Conservation (phyloP, 1,140 invertebrate species). For the Eueides isabella region DNA sequence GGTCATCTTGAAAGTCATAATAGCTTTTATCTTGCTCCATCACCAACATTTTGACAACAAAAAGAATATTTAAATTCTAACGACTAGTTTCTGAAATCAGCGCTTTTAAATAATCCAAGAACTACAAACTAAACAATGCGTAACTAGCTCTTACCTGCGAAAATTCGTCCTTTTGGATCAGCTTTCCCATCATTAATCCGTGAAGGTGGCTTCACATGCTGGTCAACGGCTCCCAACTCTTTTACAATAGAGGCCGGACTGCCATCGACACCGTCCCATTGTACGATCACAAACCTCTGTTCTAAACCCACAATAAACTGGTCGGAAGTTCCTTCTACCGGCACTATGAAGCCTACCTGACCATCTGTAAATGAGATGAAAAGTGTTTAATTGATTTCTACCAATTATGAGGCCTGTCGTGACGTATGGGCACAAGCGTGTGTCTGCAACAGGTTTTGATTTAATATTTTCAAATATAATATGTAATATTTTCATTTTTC, state of each 20-base stretch:
- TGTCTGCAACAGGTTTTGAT: too few species aligned
- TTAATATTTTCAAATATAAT: too few species aligned
- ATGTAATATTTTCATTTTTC: too few species aligned
- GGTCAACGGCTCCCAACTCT: slow-evolving; percentile 85
- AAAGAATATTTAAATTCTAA: too few species aligned
- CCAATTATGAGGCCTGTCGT: too few species aligned
- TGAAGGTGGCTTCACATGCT: slow-evolving; percentile 77
- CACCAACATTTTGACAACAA: too few species aligned
- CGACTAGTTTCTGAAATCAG: too few species aligned
- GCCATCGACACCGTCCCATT: slow-evolving; percentile 85
- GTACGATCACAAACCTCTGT: slow-evolving; percentile 84
- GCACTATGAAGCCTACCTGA: slow-evolving; percentile 85
- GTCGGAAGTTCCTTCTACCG: slow-evolving; percentile 84
- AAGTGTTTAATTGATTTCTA: background rate
- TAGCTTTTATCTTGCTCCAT: too few species aligned
- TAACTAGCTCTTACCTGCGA: slow-evolving; percentile 85
- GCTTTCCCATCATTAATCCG: slow-evolving; percentile 95
- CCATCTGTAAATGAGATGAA: slow-evolving; percentile 48
- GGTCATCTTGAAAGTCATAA: too few species aligned
- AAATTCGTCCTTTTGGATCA: slow-evolving; percentile 90
- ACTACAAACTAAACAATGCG: background rate
- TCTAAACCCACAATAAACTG: slow-evolving; percentile 87
- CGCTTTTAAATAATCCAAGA: background rate
- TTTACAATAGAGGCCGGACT: slow-evolving; percentile 76
- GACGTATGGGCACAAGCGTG: too few species aligned